Conservation (phyloP, 2,797 vertebrate species). For the Bradypodion pumilum region DNA sequence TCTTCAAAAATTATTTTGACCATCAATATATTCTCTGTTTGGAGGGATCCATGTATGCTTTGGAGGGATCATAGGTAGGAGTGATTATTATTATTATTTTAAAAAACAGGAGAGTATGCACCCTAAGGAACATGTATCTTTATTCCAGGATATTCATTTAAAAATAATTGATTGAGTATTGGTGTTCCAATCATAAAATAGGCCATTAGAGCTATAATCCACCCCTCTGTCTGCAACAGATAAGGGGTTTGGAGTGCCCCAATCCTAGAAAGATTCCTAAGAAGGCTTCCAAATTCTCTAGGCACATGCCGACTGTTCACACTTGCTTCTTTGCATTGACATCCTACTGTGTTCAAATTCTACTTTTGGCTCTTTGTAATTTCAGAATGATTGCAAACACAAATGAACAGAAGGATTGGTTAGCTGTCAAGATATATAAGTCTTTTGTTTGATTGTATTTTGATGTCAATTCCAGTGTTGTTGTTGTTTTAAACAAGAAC, state of each 20-base stretch:
- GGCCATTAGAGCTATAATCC: background rate
- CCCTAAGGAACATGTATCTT: background rate
- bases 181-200: background rate
- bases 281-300: background rate
- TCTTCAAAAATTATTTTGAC: no score
- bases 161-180: slow-evolving; percentile 1
- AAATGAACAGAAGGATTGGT: background rate
- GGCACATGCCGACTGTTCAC: background rate
- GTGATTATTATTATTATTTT: no score
- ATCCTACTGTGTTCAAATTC: background rate
- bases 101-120: no score
- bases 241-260: background rate
- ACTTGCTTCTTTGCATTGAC: background rate
- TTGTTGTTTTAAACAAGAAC: background rate
- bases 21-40: no score
- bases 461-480: background rate
- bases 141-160: background rate
- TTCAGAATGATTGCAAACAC: background rate
- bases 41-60: no score
- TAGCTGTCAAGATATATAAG: background rate
- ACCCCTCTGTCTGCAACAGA: background rate
- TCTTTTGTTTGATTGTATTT: background rate
- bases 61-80: no score
- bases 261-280: background rate
- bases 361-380: background rate